A percentile compares a stretch with the other conserved stretches of the same genome.
Evolutionary conservation across 2,797 vertebrate genomes (phyloP).

Genomic region (Cheracebus regulus): DNA sequence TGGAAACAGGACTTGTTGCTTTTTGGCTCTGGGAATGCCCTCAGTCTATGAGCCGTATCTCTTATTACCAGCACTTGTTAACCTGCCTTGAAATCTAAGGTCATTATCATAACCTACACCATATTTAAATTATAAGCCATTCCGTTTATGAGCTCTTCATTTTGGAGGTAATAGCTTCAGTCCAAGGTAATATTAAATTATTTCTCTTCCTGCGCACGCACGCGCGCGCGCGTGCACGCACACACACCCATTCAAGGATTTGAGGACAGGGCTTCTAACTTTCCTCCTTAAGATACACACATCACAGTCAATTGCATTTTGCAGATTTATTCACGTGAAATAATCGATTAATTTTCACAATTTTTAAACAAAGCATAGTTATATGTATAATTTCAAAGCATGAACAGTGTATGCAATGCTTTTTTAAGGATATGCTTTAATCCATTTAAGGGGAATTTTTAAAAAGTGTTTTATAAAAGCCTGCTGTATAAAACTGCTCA

Average conservation of each 20-base stretch:
- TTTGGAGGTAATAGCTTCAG: slow-evolving; percentile 7
- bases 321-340: background rate
- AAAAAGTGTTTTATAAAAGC: slow-evolving; percentile 26
- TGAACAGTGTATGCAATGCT: background rate
- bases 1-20: slow-evolving; percentile 34
- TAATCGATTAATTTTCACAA: background rate
- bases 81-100: slow-evolving; percentile 7
- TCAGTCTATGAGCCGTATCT: background rate
- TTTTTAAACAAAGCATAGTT: background rate
- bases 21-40: background rate
- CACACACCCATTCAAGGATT: background rate
- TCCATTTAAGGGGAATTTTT: background rate
- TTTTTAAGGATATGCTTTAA: slow-evolving; percentile 30
- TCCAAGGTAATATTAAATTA: background rate
- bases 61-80: background rate
- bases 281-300: background rate
- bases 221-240: too few relatives aligned
- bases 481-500: background rate
- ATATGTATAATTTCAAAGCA: background rate
- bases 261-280: slow-evolving; percentile 20
- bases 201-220: background rate
- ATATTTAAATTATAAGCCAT: background rate
- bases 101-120: background rate
- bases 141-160: background rate
- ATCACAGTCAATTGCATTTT: background rate